A percentile compares a stretch with the other conserved stretches of the same genome.
These are phyloP conservation scores for Tipula unca DNA, from an alignment of 2,888 invertebrate species.

Conservation along the genomic window DNA sequence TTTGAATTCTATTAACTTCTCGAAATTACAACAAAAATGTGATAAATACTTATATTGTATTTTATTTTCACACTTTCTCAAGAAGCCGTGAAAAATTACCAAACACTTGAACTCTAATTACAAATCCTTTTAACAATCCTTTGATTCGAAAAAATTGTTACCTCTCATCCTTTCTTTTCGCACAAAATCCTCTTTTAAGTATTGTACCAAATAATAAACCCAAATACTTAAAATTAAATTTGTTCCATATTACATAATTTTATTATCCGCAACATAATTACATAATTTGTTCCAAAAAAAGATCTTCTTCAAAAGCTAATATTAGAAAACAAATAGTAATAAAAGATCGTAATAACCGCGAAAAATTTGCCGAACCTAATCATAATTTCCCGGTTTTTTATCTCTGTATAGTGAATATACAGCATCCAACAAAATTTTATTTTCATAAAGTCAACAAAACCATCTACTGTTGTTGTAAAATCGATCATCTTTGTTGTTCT, in stretches of 20 bases:
- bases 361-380: conserved; percentile 19
- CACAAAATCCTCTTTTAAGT: background rate
- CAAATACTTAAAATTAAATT: background rate
- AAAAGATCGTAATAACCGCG: background rate
- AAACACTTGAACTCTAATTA: background rate
- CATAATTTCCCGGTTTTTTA: conserved; percentile 14
- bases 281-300: background rate
- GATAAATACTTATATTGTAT: background rate
- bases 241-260: conserved; percentile 8
- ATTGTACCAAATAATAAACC: background rate
- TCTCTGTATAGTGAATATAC: background rate
- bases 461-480: too few relatives aligned
- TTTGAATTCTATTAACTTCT: background rate
- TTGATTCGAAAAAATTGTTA: background rate
- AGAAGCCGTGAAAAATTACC: background rate
- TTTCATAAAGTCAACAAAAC: background rate
- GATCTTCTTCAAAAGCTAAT: background rate
- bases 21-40: background rate
- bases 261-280: background rate
- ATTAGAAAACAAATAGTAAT: conserved; percentile 3
- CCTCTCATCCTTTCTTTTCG: background rate
- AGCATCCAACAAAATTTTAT: background rate
- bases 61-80: background rate
- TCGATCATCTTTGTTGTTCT: background rate
- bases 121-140: background rate